A percentile compares a stretch with the other conserved stretches of the same genome.
phyloP scores from a whole-genome alignment of 2,113 vertebrate species.

The Galeopterus variegatus region DNA sequence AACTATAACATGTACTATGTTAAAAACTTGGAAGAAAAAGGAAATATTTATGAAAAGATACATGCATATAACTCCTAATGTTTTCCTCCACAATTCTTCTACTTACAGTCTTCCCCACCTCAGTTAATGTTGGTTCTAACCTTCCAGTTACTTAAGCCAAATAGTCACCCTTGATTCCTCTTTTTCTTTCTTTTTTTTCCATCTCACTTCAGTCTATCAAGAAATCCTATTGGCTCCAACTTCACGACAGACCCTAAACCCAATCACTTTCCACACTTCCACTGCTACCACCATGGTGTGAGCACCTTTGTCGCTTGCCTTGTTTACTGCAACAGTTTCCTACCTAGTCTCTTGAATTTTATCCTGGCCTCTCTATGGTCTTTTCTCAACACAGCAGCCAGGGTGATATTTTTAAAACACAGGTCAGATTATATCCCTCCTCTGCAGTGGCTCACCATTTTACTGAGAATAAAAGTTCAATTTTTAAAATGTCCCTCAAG shows the following conservation, averaged over 20 bases:
- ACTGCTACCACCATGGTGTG: background rate
- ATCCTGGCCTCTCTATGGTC: background rate
- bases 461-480: background rate
- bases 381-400: background rate
- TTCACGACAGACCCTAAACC: background rate
- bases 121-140: background rate
- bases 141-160: background rate
- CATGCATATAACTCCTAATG: background rate
- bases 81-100: background rate
- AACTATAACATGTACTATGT: background rate
- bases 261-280: background rate
- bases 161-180: background rate
- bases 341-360: background rate
- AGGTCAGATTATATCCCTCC: background rate
- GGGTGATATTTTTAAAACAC: background rate
- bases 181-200: background rate
- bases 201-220: background rate
- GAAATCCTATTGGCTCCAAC: background rate
- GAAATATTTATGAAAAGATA: slow-evolving; percentile 39
- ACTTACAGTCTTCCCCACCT: background rate
- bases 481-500: background rate
- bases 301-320: background rate
- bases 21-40: slow-evolving; percentile 3
- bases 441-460: background rate
- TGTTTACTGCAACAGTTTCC: background rate